phyloP scores from a whole-genome alignment of 2,113 vertebrate species.

The Calyptommatus sinebrachiatus region DNA sequence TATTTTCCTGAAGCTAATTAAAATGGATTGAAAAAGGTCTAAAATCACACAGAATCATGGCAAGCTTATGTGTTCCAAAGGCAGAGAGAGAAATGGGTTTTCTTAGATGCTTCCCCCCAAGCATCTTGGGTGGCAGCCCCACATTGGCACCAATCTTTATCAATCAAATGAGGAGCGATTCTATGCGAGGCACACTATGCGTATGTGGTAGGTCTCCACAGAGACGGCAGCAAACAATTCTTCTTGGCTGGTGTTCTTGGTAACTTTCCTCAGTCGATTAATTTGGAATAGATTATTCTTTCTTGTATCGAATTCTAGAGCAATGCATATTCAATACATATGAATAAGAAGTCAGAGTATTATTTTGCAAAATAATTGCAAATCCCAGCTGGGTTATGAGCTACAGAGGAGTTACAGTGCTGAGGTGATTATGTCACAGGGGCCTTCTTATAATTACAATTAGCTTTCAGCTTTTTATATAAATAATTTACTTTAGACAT shows the following conservation, averaged over 20 bases:
- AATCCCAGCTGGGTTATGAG: conserved; percentile 55
- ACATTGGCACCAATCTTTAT: too few relatives aligned
- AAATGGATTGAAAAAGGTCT: conserved; percentile 32
- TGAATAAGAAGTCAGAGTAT: conserved; percentile 51
- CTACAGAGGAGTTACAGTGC: conserved; percentile 63
- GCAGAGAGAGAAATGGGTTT: too few relatives aligned
- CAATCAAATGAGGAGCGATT: too few relatives aligned
- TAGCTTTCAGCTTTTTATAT: conserved; percentile 62
- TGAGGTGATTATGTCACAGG: conserved; percentile 71
- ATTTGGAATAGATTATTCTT: conserved; percentile 15
- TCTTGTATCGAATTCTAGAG: not conserved
- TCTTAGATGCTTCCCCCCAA: too few relatives aligned
- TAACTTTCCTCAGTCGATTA: too few relatives aligned
- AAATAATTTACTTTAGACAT: conserved; percentile 75
- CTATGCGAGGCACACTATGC: too few relatives aligned
- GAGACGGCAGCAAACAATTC: too few relatives aligned
- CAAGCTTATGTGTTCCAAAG: too few relatives aligned
- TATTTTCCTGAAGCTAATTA: conserved; percentile 33
- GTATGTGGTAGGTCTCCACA: too few relatives aligned
- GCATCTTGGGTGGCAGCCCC: too few relatives aligned
- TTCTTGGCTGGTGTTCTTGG: too few relatives aligned
- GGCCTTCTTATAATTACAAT: conserved; percentile 70
- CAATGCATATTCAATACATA: conserved; percentile 8
- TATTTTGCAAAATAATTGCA: conserved; percentile 66
- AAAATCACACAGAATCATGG: not conserved